Evolutionary conservation across 2,888 invertebrate species (phyloP).

Genomic region (Trypoxylon attenuatum): DNA sequence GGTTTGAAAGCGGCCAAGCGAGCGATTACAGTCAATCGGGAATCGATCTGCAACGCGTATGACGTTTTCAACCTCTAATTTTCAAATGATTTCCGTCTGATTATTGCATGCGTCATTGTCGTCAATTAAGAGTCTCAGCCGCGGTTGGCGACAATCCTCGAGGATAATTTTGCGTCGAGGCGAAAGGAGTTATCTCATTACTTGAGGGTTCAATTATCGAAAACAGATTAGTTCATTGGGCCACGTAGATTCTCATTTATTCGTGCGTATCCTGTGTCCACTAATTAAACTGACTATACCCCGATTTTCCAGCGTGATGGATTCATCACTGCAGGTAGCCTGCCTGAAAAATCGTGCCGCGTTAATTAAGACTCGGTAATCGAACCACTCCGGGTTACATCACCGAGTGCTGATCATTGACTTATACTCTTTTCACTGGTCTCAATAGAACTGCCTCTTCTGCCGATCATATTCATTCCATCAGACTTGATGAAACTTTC

Average conservation of each 20-base stretch:
- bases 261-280: neutral
- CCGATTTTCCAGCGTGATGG: neutral
- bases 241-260: neutral
- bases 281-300: neutral
- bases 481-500: no score
- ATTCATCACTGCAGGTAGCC: neutral
- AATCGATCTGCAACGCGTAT: neutral
- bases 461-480: no score
- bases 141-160: neutral
- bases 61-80: conserved; percentile 31
- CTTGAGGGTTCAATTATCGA: neutral
- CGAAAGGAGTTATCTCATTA: neutral
- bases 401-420: conserved; percentile 21
- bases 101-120: conserved; percentile 6
- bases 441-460: no score
- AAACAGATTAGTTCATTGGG: neutral
- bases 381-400: neutral
- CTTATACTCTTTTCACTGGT: no score
- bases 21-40: conserved; percentile 25
- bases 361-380: neutral
- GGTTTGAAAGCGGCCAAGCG: conserved; percentile 5
- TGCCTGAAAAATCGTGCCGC: neutral
- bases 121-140: neutral
- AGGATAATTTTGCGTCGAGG: neutral
- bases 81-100: conserved; percentile 16